Percentiles rank a stretch among this genome's conserved stretches.
These are phyloP conservation scores for Uria lomvia DNA, from an alignment of 2,113 vertebrate species.

Conservation along the genomic window DNA sequence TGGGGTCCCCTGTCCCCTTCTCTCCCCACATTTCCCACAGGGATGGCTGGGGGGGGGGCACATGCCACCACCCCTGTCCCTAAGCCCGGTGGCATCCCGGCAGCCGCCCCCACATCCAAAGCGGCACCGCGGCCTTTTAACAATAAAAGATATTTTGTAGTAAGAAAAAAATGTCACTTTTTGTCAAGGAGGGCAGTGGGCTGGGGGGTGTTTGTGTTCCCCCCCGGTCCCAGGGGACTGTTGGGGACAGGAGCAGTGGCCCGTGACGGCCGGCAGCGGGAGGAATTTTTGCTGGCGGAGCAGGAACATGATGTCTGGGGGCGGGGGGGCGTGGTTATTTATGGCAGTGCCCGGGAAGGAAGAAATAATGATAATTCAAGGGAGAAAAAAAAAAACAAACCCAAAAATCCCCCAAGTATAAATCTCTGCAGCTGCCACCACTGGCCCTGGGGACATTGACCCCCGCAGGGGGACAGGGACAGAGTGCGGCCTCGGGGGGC, in stretches of 20 bases:
- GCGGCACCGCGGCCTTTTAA: background rate
- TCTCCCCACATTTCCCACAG: too few relatives aligned
- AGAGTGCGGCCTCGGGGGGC: rapidly evolving
- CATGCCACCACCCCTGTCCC: background rate
- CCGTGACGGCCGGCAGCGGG: background rate
- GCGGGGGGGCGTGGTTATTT: background rate
- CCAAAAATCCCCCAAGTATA: background rate
- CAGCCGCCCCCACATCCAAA: background rate
- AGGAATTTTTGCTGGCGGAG: background rate
- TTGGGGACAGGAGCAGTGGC: background rate
- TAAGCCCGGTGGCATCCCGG: too few relatives aligned
- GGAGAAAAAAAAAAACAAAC: too few relatives aligned
- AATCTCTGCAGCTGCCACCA: background rate
- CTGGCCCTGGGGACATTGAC: background rate
- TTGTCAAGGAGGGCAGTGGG: background rate
- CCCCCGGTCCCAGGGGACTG: background rate
- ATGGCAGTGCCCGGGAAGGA: background rate
- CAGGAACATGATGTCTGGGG: background rate
- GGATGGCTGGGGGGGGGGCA: background rate
- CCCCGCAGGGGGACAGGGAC: background rate
- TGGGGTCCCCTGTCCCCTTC: too few relatives aligned
- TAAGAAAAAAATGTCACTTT: background rate
- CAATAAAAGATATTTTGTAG: slow-evolving; percentile 36
- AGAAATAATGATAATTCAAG: background rate
- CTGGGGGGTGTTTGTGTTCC: too few relatives aligned